phyloP scores from a whole-genome alignment of 2,888 invertebrate genomes.

The Pseudolycoriella hygida region DNA sequence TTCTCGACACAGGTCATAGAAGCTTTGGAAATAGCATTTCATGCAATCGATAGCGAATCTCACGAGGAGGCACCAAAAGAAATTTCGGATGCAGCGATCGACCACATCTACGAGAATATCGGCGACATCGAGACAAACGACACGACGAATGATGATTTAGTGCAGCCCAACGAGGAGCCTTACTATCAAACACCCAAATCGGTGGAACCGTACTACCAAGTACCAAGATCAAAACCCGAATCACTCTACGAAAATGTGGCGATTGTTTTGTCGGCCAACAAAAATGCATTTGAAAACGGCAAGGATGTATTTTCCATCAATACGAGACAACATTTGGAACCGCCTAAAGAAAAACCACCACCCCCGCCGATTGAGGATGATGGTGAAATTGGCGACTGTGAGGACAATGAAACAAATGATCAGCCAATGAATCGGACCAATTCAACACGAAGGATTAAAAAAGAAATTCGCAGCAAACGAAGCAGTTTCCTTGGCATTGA shows the following conservation, averaged over 20 bases:
- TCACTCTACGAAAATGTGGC: slow-evolving; percentile 44
- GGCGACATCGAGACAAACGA: slow-evolving; percentile 13
- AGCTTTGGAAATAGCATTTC: slow-evolving; percentile 43
- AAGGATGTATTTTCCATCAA: not conserved
- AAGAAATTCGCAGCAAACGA: slow-evolving; percentile 66
- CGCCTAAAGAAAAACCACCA: slow-evolving; percentile 74
- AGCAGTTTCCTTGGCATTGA: slow-evolving; percentile 76
- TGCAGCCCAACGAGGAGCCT: slow-evolving; percentile 16
- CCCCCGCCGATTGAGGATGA: slow-evolving; percentile 50
- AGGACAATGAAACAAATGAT: slow-evolving; percentile 10
- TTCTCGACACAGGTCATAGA: slow-evolving; percentile 35
- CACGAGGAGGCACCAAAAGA: not conserved
- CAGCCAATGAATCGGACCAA: slow-evolving; percentile 50
- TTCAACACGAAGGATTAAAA: slow-evolving; percentile 70
- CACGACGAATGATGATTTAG: slow-evolving; percentile 9
- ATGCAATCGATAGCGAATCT: slow-evolving; percentile 40
- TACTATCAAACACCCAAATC: slow-evolving; percentile 29
- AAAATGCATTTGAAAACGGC: not conserved
- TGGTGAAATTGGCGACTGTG: slow-evolving; percentile 32
- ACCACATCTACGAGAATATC: slow-evolving; percentile 32
- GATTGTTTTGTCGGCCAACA: slow-evolving; percentile 16
- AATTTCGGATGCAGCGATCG: slow-evolving; percentile 9
- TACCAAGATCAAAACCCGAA: slow-evolving; percentile 30
- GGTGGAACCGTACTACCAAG: slow-evolving; percentile 27
- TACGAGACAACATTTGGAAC: slow-evolving; percentile 32